Conservation (phyloP, 2,113 vertebrate species). For the Hyla sarda region DNA sequence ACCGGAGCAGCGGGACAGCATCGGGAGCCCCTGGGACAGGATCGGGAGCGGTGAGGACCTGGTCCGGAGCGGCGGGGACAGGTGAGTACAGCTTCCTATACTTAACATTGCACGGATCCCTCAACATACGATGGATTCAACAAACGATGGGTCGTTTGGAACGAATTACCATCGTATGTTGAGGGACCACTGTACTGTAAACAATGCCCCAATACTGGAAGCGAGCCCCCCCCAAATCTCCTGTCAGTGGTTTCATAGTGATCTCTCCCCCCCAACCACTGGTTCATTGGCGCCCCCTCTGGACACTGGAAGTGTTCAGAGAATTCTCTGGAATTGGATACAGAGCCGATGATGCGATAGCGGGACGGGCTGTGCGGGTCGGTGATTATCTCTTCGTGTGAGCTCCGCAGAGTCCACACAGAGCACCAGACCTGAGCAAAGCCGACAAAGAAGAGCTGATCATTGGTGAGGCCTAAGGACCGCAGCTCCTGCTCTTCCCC, state of each 20-base stretch:
- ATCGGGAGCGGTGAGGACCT: too few species aligned
- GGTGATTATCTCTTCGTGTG: slow-evolving; percentile 92
- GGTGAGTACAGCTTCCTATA: too few species aligned
- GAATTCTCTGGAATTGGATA: slow-evolving; percentile 92
- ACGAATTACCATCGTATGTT: too few species aligned
- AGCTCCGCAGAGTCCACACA: slow-evolving; percentile 90
- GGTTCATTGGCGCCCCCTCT: slow-evolving; percentile 87
- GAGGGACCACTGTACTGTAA: too few species aligned
- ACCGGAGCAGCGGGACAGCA: too few species aligned
- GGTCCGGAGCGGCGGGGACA: too few species aligned
- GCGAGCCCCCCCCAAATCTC: background rate
- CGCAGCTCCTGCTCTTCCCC: slow-evolving; percentile 87
- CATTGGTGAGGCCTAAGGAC: slow-evolving; percentile 87
- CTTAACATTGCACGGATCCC: too few species aligned
- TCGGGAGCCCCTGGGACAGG: too few species aligned
- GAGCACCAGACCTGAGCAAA: slow-evolving; percentile 99
- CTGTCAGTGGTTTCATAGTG: slow-evolving; percentile 42
- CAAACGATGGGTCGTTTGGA: too few species aligned
- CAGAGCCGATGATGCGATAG: slow-evolving; percentile 90
- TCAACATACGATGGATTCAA: too few species aligned
- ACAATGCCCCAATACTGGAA: background rate
- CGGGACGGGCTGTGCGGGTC: slow-evolving; percentile 95
- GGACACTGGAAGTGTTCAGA: slow-evolving; percentile 88
- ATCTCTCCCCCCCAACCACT: background rate
- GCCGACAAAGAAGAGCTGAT: slow-evolving; percentile 95